Base-by-base conservation (phyloP, 2,113 vertebrate genomes). In the Proterorhinus semilunaris region DNA sequence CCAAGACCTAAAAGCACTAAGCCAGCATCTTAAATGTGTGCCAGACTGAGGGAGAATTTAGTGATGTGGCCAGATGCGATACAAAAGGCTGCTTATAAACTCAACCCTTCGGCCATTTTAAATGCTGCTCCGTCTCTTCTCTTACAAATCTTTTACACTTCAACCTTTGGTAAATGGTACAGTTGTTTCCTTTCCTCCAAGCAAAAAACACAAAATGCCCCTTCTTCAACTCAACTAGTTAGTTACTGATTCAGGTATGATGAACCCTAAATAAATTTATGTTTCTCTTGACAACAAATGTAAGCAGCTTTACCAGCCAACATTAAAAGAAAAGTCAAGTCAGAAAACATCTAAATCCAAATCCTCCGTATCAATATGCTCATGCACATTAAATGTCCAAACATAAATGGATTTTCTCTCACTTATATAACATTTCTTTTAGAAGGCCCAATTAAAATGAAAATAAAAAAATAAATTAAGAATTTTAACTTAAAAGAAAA, bases 91-190 rank as follows among this genome's bases (percentile, higher is more conserved):
- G 73, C 73, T 79, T 72, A 92, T 94, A 92, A 86, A 79, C 71
- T 80, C 91, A 92, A 91, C 89, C 84, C 90, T 92, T 91, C 81
- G 87, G 89, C 90, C 89, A 91, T 91, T 90, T 92, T 72, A 85
- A 89, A 92, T 73, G 6, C 62, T 66, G 62, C 80, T 79, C 69
- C 71, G 78, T 88, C 89, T 92, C 89, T 91, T 47, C 78, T 78
- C 75, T 63, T 44, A 61, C 58, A 71, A 81, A 87, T 89, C 62
- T 83, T 76, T 93, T 91, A 88, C 85, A 75, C 80, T 48, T 94
- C 91, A 94, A 95, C 94, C 95, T 98, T 97, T 97, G 96, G 96
- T 96, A 95, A 93, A 93, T 93, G 89, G 86, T 88, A 94, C 88
- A 92, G 90, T 93, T 93, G 80, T 83, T 94, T 87, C 91, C 92